Base-by-base conservation (phyloP, 2,113 vertebrate genomes). In the Globicephala melas region DNA sequence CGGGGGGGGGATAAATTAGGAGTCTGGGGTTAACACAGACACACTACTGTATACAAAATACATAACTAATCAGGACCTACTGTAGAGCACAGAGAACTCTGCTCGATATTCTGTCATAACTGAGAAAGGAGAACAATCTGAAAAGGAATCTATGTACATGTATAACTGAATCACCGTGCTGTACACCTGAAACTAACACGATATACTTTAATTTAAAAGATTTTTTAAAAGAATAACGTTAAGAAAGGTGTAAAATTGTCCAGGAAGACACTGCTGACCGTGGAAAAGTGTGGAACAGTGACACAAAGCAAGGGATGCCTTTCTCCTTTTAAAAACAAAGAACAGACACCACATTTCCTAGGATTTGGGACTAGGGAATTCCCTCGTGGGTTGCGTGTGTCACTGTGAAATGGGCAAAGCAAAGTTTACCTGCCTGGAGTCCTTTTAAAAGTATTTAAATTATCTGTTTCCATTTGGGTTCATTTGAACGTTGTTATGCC, bases 341-440 rank as follows among this genome's bases (percentile, higher is more conserved):
- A 18, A 1, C 10, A 70, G 20, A 80, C 58, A 6, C 17, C 3
- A 1, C 2, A 1, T 63, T n/a, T 71, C 17, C 36, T 11, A 20
- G 26, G 65, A 71, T 18, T 81, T 15, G 21, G 17, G n/a, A 60
- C 14, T 7, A 17, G 1, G 5, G 21, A 33, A 21, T 26, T 8
- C 28, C 23, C 2, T 2, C 0, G 0, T 0, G 7, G 28, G 41
- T 8, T 53, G 2, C 12, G 18, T 12, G 62, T 21, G 18, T n/a
- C 53, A 17, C 10, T 15, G 21, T 2, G 0, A n/a, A 33, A 33
- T 2, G 23, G 5, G 8, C 20, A 26, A 44, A 10, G 20, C 14
- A 31, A 68, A 31, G 26, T 17, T 3, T 23, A 25, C 4, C 20
- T 70, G 8, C 53, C 17, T 41, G 38, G 5, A 12, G 13, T 26